Evolutionary conservation across 2,888 invertebrate species (phyloP), one percentile per base, ranked within the genome.

Genomic region (Cosmorhoe ocellata): DNA sequence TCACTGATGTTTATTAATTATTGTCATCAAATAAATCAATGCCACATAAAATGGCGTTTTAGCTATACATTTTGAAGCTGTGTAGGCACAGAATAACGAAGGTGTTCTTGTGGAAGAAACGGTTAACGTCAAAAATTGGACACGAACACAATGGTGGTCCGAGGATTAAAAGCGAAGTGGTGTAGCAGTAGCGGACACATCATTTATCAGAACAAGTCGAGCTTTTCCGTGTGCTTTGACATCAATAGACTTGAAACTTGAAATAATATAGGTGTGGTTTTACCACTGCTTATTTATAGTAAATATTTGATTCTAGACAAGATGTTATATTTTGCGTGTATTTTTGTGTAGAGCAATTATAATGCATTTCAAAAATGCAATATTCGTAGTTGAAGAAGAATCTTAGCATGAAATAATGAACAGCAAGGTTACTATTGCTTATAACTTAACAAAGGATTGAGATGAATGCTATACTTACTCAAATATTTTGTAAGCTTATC

Each of bases 101-200:
- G 47, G 82, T 78, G 66, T 58, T 69, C 73, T 51, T 65, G 69
- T 70, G 67, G 69, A 59, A 62, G 71, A 75, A 85, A 81, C 77
- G 76, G 79, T 77, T 71, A 69, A 77, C 70, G 84, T 85, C 85
- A 85, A 84, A 84, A 82, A 81, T 79, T 64, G 72, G 83, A 82
- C 77, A 74, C 69, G 69, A 70, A 85, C 83, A 89, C 87, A 89
- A 89, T 87, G 76, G 81, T 78, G 69, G 74, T 62, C 68, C 60
- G 77, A 80, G 84, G 81, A 84, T 88, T 90, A 89, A 90, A 90
- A 90, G 89, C 87, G 79, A 90, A 87, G 79, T 79, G 79, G 64
- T 90, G 90, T 90, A 82, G 76, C 81, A 74, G 87, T 80, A 81
- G 82, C 83, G 63, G 74, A 72, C 79, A 71, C 76, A 81, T 88